These are phyloP conservation scores for Metacarcinus magister DNA, from an alignment of 2,888 invertebrate species.

Conservation along the genomic window DNA sequence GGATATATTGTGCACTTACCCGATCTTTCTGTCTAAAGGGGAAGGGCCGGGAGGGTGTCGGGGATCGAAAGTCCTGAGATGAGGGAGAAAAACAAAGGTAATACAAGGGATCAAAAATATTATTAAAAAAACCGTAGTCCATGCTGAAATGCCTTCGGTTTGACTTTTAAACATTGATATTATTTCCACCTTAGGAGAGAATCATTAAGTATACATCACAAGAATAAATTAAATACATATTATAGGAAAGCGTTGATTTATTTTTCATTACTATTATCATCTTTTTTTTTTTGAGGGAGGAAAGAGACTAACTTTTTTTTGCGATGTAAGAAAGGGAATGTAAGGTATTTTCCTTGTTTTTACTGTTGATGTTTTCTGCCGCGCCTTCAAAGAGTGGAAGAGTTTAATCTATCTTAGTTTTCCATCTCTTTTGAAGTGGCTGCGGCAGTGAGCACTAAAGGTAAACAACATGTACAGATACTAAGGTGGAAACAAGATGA, in stretches of 20 bases:
- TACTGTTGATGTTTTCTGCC: too few relatives aligned
- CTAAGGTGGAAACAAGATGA: background rate
- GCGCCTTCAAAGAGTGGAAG: too few relatives aligned
- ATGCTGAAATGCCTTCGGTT: conserved; percentile 4
- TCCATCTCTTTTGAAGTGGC: too few relatives aligned
- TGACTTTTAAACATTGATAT: background rate
- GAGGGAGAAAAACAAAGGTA: background rate
- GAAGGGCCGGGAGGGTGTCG: conserved; percentile 75
- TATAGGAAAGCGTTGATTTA: too few relatives aligned
- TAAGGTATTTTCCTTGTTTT: too few relatives aligned
- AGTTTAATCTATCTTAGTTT: too few relatives aligned
- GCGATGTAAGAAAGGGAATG: too few relatives aligned
- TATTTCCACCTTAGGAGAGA: background rate
- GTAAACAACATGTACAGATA: background rate
- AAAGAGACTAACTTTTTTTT: too few relatives aligned
- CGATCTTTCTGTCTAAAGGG: conserved; percentile 76
- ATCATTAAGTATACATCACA: too few relatives aligned
- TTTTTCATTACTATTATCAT: too few relatives aligned
- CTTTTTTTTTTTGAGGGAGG: too few relatives aligned
- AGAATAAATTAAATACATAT: too few relatives aligned
- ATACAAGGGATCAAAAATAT: background rate
- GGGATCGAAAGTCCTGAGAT: conserved; percentile 71
- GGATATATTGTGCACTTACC: conserved; percentile 62
- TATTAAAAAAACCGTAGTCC: background rate
- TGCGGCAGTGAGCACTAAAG: background rate